These are phyloP conservation scores for Falco rusticolus DNA, from an alignment of 2,797 vertebrate genomes.

Conservation along the genomic window DNA sequence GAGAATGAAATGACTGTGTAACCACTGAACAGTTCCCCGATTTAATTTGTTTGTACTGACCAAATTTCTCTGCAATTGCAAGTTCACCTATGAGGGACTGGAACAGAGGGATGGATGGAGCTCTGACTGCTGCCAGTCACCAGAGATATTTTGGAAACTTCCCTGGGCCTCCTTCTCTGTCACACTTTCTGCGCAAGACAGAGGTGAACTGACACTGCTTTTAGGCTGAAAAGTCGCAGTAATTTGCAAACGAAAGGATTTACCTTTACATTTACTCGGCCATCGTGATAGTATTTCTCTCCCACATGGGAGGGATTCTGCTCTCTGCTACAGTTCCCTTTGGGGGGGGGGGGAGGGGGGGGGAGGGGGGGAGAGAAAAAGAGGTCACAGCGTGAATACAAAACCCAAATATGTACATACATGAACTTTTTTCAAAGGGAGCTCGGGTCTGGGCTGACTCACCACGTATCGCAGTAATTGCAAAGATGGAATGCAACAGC, in stretches of 20 bases:
- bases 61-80: constrained; percentile 18
- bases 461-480: background rate
- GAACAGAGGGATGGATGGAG: background rate
- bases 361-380: no score
- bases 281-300: background rate
- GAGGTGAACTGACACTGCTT: background rate
- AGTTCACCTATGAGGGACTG: background rate
- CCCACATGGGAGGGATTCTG: background rate
- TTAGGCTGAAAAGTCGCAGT: background rate
- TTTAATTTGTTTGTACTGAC: constrained; percentile 62
- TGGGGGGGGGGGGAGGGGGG: no score
- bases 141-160: background rate
- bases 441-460: background rate
- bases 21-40: background rate
- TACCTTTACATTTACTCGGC: accelerated
- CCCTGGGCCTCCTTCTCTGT: background rate
- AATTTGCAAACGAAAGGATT: background rate
- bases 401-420: background rate
- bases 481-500: constrained; percentile 52
- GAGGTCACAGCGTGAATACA: background rate
- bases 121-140: background rate
- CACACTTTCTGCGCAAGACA: background rate
- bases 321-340: background rate
- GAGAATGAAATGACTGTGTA: constrained; percentile 43
- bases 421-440: background rate